Conservation (phyloP, 2,888 invertebrate species). For the Cryptophagus acutangulus region DNA sequence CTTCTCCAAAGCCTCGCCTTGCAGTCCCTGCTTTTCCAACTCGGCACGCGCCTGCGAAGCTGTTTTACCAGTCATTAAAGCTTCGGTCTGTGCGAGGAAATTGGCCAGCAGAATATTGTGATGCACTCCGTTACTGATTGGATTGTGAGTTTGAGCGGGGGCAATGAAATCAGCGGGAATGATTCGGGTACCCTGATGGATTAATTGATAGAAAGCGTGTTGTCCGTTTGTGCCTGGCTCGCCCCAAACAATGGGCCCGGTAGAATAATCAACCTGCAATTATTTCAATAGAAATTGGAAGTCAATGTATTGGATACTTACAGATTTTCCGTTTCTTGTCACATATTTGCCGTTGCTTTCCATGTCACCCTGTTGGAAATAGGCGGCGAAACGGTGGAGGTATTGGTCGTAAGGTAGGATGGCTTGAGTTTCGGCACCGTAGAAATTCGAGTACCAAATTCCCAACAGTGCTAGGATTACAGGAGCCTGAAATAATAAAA, state of each 20-base stretch:
- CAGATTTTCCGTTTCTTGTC: conserved; percentile 61
- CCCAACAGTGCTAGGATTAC: conserved; percentile 89
- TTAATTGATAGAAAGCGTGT: conserved; percentile 98
- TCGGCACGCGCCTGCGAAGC: conserved; percentile 67
- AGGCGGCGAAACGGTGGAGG: conserved; percentile 96
- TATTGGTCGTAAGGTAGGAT: conserved; percentile 98
- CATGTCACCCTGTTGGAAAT: conserved; percentile 99
- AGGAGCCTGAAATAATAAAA: conserved; percentile 63
- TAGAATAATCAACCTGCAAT: conserved; percentile 52
- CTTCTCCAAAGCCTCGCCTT: conserved; percentile 65
- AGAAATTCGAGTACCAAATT: conserved; percentile 93
- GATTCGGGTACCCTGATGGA: conserved; percentile 84
- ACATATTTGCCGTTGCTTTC: conserved; percentile 98
- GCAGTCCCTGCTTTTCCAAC: conserved; percentile 72
- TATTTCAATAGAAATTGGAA: conserved; percentile 1
- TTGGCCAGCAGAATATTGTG: conserved; percentile 95
- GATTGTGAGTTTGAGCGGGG: conserved; percentile 88
- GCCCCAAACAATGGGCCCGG: conserved; percentile 90
- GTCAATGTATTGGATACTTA: conserved; percentile 38
- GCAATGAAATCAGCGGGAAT: conserved; percentile 97
- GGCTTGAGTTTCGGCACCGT: conserved; percentile 92
- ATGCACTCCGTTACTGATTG: conserved; percentile 71
- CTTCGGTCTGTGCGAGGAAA: conserved; percentile 98
- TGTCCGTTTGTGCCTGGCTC: conserved; percentile 99
- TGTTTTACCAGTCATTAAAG: conserved; percentile 72